A percentile compares a stretch with the other conserved stretches of the same genome.
Conservation (phyloP, 2,797 vertebrate genomes). For the Nannoperca australis region DNA sequence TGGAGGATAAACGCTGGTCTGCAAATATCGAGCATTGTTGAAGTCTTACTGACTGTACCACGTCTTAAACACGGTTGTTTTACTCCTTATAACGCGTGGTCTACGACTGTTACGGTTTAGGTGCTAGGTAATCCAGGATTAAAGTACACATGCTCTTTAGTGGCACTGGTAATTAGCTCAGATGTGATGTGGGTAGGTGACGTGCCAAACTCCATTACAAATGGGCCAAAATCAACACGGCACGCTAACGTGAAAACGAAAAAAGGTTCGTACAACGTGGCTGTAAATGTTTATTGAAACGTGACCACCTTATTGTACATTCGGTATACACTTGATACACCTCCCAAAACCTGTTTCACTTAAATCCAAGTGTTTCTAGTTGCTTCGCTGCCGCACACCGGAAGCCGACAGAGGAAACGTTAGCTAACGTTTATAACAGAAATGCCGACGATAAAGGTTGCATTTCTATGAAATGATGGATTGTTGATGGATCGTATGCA, state of each 20-base stretch:
- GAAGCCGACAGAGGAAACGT: background rate
- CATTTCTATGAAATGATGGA: background rate
- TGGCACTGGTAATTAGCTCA: background rate
- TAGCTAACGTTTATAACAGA: background rate
- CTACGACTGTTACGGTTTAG: slow-evolving; percentile 13
- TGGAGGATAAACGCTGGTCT: slow-evolving; percentile 19
- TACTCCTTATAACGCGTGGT: background rate
- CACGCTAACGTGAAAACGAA: rapidly evolving
- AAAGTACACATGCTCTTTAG: slow-evolving; percentile 33
- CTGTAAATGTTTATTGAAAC: background rate
- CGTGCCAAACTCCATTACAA: background rate
- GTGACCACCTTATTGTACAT: rapidly evolving
- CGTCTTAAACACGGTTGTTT: background rate
- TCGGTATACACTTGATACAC: background rate
- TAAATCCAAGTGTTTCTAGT: background rate
- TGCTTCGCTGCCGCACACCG: too few species aligned
- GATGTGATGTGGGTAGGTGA: background rate
- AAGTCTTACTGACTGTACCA: background rate
- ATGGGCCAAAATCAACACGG: background rate
- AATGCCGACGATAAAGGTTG: background rate
- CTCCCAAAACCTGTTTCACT: rapidly evolving
- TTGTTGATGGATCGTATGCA: rapidly evolving
- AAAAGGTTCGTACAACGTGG: rapidly evolving
- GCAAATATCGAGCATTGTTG: background rate
- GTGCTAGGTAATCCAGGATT: slow-evolving; percentile 72